Conservation (phyloP, 2,888 invertebrate species). For the Abrostola tripartita region DNA sequence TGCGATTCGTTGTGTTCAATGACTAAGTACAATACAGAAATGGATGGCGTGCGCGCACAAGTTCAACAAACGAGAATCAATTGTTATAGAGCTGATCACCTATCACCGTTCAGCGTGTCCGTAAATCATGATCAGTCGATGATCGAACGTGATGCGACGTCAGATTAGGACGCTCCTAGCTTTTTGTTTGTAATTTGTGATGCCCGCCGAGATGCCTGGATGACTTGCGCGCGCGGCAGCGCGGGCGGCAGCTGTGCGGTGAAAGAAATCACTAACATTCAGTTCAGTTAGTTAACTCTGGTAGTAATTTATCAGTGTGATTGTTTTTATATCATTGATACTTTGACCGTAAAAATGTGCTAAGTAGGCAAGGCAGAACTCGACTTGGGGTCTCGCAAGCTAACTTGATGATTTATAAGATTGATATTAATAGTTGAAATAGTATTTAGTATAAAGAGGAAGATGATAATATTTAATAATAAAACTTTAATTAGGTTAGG, state of each 20-base stretch:
- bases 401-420: slow-evolving; percentile 52
- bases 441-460: not conserved
- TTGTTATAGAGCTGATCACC: slow-evolving; percentile 80
- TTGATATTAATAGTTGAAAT: slow-evolving; percentile 16
- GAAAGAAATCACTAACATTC: slow-evolving; percentile 73
- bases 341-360: slow-evolving; percentile 60
- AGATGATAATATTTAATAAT: not conserved
- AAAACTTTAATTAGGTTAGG: too few relatives aligned
- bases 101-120: slow-evolving; percentile 82
- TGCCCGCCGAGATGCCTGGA: slow-evolving; percentile 81
- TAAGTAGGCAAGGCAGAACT: slow-evolving; percentile 46
- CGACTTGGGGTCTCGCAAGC: slow-evolving; percentile 31
- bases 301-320: slow-evolving; percentile 77
- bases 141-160: slow-evolving; percentile 84
- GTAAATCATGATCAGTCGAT: slow-evolving; percentile 87
- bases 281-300: slow-evolving; percentile 72
- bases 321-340: slow-evolving; percentile 73
- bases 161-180: slow-evolving; percentile 85
- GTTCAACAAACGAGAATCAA: slow-evolving; percentile 81
- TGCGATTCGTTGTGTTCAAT: slow-evolving; percentile 45
- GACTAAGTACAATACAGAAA: slow-evolving; percentile 51
- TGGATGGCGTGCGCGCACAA: slow-evolving; percentile 56
- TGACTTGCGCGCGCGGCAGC: slow-evolving; percentile 76
- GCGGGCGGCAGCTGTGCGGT: slow-evolving; percentile 69
- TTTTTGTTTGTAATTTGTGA: slow-evolving; percentile 85